Percentiles rank a stretch among this genome's conserved stretches.
These are phyloP conservation scores for Myotis myotis DNA, from an alignment of 2,797 vertebrate genomes.

Conservation along the genomic window DNA sequence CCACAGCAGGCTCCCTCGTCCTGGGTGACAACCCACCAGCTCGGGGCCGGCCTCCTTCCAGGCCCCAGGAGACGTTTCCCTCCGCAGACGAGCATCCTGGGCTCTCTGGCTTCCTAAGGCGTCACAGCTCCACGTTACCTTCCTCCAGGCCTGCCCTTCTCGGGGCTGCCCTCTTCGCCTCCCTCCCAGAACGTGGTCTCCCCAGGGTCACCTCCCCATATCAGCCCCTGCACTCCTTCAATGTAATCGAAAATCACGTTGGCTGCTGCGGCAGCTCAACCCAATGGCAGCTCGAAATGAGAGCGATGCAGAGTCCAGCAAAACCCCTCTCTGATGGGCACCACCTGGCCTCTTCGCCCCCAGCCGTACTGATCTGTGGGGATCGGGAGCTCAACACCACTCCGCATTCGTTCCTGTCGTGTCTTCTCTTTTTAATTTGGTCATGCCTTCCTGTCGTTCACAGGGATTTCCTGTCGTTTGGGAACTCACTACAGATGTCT, in stretches of 20 bases:
- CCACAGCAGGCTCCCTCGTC: background rate
- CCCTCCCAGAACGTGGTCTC: background rate
- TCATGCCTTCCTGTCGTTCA: background rate
- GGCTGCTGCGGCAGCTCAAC: background rate
- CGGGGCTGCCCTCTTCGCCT: too few species aligned
- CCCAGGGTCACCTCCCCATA: background rate
- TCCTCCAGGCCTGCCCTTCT: background rate
- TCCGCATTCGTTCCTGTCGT: background rate
- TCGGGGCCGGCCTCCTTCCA: too few species aligned
- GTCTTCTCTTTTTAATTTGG: background rate
- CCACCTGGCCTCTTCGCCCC: background rate
- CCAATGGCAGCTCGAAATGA: background rate
- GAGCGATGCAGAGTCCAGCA: background rate
- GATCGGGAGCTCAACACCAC: background rate
- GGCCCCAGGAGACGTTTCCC: too few species aligned
- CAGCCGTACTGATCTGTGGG: rapidly evolving
- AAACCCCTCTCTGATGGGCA: background rate
- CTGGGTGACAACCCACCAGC: background rate
- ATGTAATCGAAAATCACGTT: background rate
- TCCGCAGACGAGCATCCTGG: background rate
- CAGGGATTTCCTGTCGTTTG: background rate
- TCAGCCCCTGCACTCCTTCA: background rate
- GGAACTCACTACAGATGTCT: background rate
- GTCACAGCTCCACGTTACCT: rapidly evolving
- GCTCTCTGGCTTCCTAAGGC: background rate